Evolutionary conservation across 2,888 invertebrate genomes (phyloP), one percentile per base, ranked within the genome.

Genomic region (Schizaphis graminum): DNA sequence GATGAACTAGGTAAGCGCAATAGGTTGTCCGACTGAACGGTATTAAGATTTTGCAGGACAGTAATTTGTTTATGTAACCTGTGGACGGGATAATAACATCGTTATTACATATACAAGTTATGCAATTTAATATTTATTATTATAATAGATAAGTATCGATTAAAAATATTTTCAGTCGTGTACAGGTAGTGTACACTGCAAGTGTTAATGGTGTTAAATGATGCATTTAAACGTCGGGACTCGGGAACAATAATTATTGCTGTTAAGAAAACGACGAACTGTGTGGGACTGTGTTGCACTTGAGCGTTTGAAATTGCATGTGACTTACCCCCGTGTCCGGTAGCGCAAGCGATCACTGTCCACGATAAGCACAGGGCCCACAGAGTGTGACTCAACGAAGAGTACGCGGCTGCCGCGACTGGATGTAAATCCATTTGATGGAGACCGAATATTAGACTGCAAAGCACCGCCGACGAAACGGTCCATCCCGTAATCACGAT

Each of bases 21-120:
- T 98, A 98, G 88, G 98, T 98, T 35, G 98, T 98, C 95, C 98
- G 96, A 93, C 98, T 98, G 96, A 98, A 97, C 94, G 98, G 98
- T 96, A 98, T 98, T 94, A 98, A 96, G 94, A 97, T 96, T 21
- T 98, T 97, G 56, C 98, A 97, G 3, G 98, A 97, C 28, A 98
- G 96, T 95, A 98, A 96, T 67, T 96, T 96, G 91, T 97, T 97
- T 86, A 98, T 97, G 96, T 97, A 96, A 94, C 96, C 96, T 96
- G 95, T 67, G 95, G 95, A 89, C 41, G 91, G 88, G 26, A 91
- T 61, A n/a, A 77, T 35, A 21, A 35, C 7, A 35, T 35, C 67
- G 7, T 77, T 35, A 16, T 77, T 35, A 35, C 21, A 35, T n/a
- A 77, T 35, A n/a, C 16, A 56, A 56, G 5, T 56, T 0, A 56